These are phyloP conservation scores for Syngnathus typhle DNA, from an alignment of 2,113 vertebrate genomes.

Conservation along the genomic window DNA sequence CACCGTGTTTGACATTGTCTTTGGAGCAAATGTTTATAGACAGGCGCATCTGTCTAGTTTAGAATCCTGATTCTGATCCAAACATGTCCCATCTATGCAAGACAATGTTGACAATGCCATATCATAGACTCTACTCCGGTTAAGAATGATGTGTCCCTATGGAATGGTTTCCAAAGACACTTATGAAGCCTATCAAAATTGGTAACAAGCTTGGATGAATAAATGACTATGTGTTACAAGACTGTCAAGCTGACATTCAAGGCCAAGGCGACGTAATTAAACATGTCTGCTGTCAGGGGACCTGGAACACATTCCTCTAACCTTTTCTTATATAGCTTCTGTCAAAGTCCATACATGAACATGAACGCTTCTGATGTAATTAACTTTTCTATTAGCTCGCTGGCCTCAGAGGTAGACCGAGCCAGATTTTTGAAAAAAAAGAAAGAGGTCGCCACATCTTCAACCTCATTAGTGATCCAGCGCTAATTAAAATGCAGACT, in stretches of 20 bases:
- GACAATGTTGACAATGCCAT: too few relatives aligned
- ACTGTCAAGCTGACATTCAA: conserved; percentile 45
- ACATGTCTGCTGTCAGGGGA: conserved; percentile 56
- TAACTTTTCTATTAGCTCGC: conserved; percentile 70
- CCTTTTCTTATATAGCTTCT: conserved; percentile 65
- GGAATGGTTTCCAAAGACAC: background rate
- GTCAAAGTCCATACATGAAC: conserved; percentile 69
- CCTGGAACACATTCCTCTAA: conserved; percentile 57
- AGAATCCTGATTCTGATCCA: too few relatives aligned
- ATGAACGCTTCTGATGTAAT: conserved; percentile 65
- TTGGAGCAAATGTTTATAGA: too few relatives aligned
- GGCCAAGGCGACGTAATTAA: conserved; percentile 62
- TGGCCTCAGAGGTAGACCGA: conserved; percentile 58
- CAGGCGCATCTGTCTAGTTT: too few relatives aligned
- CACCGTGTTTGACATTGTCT: background rate
- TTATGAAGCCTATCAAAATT: conserved; percentile 14
- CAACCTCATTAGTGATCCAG: conserved; percentile 51
- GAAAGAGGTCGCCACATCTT: background rate
- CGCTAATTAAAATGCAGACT: conserved; percentile 58
- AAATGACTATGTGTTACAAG: conserved; percentile 43
- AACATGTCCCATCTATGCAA: too few relatives aligned
- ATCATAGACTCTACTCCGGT: too few relatives aligned
- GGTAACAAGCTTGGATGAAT: conserved; percentile 29
- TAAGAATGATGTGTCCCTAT: background rate
- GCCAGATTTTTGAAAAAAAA: conserved; percentile 25